Base-by-base conservation (phyloP, 2,797 vertebrate genomes). In the Neosalanx taihuensis region DNA sequence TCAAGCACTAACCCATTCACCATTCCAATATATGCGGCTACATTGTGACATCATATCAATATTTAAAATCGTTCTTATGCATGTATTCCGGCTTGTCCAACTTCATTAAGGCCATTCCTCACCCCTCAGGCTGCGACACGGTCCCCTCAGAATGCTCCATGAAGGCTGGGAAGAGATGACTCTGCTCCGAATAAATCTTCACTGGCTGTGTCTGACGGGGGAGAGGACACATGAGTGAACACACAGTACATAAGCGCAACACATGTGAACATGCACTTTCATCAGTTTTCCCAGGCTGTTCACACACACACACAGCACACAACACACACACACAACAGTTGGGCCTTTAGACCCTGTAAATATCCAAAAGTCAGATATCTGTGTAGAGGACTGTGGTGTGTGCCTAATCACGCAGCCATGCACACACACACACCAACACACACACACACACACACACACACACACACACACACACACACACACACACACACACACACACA, bases 61-160 rank as follows among this genome's bases (percentile, higher is more conserved):
- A 96, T 96, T 96, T 96, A 94, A 96, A 94, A 92, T 89, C 90
- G 91, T 94, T 94, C 81, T 95, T 93, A 94, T 95, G 94, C 94
- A 94, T 95, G 92, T 94, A 94, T 95, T 95, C 94, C 87, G 87
- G 90, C 90, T 92, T 96, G 95, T 96, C 95, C 92, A 89, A 94
- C 93, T 94, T 96, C 94, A 96, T 96, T 96, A 95, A 92, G 93
- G 89, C 89, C 94, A 91, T 93, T 93, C 92, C 93, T 96, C 93
- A 95, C 91, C 91, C 92, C 91, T 92, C 85, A 74, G 62, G 62
- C 91, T 88, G 85, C 83, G 92, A 78, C 83, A 79, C 85, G 92
- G 92, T 95, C 94, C 92, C 94, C 88, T 33, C 6, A 88, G 94
- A 94, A 87, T 85, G 89, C 89, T 90, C 88, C 91, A 93, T 92